Base-by-base conservation (phyloP, 2,113 vertebrate genomes). In the Camelus bactrianus region DNA sequence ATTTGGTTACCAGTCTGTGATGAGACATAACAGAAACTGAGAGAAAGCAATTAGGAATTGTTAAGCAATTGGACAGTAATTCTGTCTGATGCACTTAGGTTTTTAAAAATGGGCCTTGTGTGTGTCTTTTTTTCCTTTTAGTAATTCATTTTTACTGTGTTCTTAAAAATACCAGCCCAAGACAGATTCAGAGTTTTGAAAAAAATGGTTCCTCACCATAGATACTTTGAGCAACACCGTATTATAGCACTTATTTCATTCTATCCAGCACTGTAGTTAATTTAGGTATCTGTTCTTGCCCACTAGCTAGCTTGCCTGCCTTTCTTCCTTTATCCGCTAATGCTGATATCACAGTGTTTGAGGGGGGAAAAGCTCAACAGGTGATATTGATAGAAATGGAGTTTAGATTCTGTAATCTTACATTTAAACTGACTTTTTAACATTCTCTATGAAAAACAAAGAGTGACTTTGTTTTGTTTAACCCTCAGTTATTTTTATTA, bases 361-460 rank as follows among this genome's bases (percentile, higher is more conserved):
- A 38, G 13, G 70, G 28, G 8, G 35, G 22, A 67, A 8, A 67
- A 38, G 11, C 12, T 83, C 58, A 93, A 67, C 9, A 77, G 64
- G 56, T 65, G 16, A 76, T 86, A 54, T 7, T 65, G 64, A 56
- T 2, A 82, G 50, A 93, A 86, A 87, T 50, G 54, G 35, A 79
- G 48, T 93, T 94, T 32, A 87, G 70, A 88, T 32, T 89, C 80
- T 93, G 16, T 35, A 69, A 48, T 86, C 62, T 79, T 94, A 93
- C 83, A 89, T 87, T 83, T 93, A 91, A 94, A 50, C 3, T 91
- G 6, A 12, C 64, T 42, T 69, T 82, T 52, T 83, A 89, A 87
- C 38, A 92, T 80, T 75, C 38, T 93, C 32, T 82, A 72, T 83
- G 42, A 95, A 91, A 93, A 91, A 94, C 24, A 87, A 95, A 94